Base-by-base conservation (phyloP, 1,140 invertebrate species). In the Rhizoglyphus robini region DNA sequence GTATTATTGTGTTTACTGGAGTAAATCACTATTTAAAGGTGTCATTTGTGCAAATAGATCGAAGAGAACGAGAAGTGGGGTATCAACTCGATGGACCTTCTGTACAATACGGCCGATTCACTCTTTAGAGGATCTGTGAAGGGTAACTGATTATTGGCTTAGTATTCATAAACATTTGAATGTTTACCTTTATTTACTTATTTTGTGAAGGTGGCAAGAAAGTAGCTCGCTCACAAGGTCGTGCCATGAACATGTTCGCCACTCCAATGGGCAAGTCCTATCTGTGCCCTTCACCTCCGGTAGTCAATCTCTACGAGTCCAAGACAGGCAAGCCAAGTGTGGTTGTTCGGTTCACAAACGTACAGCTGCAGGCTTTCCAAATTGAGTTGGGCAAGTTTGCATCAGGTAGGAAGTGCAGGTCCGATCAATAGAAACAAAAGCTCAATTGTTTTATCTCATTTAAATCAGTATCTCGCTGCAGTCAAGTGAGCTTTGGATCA, bases 251-350 rank as follows among this genome's bases (percentile, higher is more conserved):
- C 72, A 73, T 88, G 47, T 89, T 90, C 69, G 84, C 86, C 1
- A 91, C 88, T 0, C 88, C 87, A 0, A 86, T 90, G 18, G 87
- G 88, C 4, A 86, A 88, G 71, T 88, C 88, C 0, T 91, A 84
- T 71, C 77, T 81, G 15, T 92, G 88, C 70, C 70, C 69, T 18
- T 70, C 72, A 1, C 69, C 70, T 15, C 58, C 69, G 4, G 65
- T 69, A n/a, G 68, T 73, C n/a, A 66, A 68, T 20, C 57, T 72
- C 48, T 70, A 72, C 57, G 65, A 68, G 38, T 51, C 59, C 1
- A 67, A 69, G 23, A 62, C 65, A 20, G 68, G 62, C 18, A 67
- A 69, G 23, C 67, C 63, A 63, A 68, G 48, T 18, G 72, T 68
- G 27, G 79, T 68, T 5, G 63, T 78, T 3, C 68, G 75, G n/a